Base-by-base conservation (phyloP, 2,888 invertebrate species). In the Hypomecis punctinalis region DNA sequence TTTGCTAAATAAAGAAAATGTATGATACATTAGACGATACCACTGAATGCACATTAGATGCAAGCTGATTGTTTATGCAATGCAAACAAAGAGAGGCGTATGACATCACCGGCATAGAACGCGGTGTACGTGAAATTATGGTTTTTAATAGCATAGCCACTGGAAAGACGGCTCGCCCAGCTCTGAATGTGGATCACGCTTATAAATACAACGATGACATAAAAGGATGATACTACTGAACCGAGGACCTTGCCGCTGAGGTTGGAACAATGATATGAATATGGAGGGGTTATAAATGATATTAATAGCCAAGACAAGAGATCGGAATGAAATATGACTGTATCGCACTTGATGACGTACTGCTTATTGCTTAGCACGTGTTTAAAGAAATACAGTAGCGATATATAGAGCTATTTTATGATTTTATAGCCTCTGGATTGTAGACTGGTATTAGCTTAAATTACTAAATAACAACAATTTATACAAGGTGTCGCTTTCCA, bases 81-180 rank as follows among this genome's bases (percentile, higher is more conserved):
- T 63, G 68, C 70, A 73, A 63, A 74, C 66, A 75, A 71, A 75
- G 74, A 76, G 66, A 71, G 51, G 60, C 53, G 40, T 52, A 54
- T 78, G 77, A 77, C 74, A 71, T 77, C 79, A 79, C 66, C 68
- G 63, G 48, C 69, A 61, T 58, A 74, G 68, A 66, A 69, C 63
- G 69, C 62, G 63, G 60, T 64, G 59, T 59, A 60, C 62, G 66
- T 65, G 61, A 63, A 67, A 67, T 61, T 70, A 69, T 68, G 63
- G 64, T 64, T 69, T 66, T 66, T 68, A 66, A 70, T 69, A 63
- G 59, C 53, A 55, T 66, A 58, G 60, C 48, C 59, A 55, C 57
- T 60, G 64, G 63, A 68, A 59, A 58, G 46, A 66, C 55, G 58
- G 39, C 55, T 60, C 55, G 53, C 36, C 60, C 40, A 57, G 43